Evolutionary conservation across 2,888 invertebrate genomes (phyloP).

Genomic region (Eupithecia exiguata): DNA sequence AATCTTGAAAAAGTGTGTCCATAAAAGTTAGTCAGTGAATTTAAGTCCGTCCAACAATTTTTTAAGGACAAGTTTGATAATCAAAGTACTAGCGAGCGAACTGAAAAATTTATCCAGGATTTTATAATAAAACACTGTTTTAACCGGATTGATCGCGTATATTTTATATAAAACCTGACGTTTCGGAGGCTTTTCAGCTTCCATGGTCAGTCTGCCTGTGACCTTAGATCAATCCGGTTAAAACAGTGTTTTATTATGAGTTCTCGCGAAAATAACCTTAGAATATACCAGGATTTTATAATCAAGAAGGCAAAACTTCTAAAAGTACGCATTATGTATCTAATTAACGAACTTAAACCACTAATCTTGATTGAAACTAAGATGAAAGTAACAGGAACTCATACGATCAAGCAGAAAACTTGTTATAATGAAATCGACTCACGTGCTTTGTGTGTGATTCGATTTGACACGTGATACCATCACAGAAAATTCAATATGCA

Average conservation of each 20-base stretch:
- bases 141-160: no score
- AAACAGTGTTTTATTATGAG: no score
- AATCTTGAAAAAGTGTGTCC: not conserved
- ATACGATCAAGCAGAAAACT: slow-evolving; percentile 43
- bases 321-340: no score
- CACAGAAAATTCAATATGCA: slow-evolving; percentile 52
- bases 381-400: slow-evolving; percentile 36
- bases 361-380: slow-evolving; percentile 14
- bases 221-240: no score
- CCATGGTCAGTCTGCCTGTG: no score
- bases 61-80: not conserved
- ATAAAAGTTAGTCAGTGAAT: not conserved
- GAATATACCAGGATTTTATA: no score
- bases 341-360: not conserved
- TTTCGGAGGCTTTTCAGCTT: no score
- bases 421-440: slow-evolving; percentile 46
- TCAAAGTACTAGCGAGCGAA: not conserved
- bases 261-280: no score
- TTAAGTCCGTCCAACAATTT: not conserved
- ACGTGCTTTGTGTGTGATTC: slow-evolving; percentile 64
- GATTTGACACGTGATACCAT: slow-evolving; percentile 56
- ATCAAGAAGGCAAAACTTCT: no score
- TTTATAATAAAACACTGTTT: no score
- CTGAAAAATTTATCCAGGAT: not conserved
- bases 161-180: no score